Base-by-base conservation (phyloP, 2,797 vertebrate genomes). In the Spea hammondii region DNA sequence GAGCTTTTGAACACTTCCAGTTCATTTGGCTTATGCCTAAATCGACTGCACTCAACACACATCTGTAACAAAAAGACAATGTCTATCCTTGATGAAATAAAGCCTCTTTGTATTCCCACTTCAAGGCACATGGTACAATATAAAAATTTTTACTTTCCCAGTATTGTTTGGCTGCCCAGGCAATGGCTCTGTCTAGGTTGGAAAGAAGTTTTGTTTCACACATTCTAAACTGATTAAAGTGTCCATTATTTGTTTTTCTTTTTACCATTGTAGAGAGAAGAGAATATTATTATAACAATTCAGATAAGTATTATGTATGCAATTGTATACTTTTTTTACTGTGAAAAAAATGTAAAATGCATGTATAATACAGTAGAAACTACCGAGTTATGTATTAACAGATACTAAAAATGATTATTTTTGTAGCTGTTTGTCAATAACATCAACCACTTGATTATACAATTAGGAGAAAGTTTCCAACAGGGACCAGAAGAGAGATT, bases 1-100 rank as follows among this genome's bases (percentile, higher is more conserved):
- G 88, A 89, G 86, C 86, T 89, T 83, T 84, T 85, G 88, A 86
- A 89, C 87, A 85, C 88, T 91, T 90, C 88, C 89, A 90, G 87
- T 85, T 91, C 88, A 89, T 90, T 91, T 92, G 87, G 83, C 88
- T 89, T 87, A 88, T 88, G 85, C 85, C 85, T 72, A 53, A 70
- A 75, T 80, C 85, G 77, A 60, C 45, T 48, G 57, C 62, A 53
- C 66, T 74, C 55, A 53, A 54, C 72, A 79, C 69, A 64, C 55
- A 75, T 55, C 12, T 53, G 45, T 64, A 70, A 62, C 11, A 66
- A 32, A 70, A 79, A 66, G 71, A n/a, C 55, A 69, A 79, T 10
- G n/a, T 17, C 67, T 8, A 53, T 12, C 14, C 49, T 69, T 4
- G 17, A 51, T 69, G 12, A 69, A 49, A 69, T 49, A 17, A 69